These are phyloP conservation scores for Ondatra zibethicus DNA, from an alignment of 2,113 vertebrate genomes.

Conservation along the genomic window DNA sequence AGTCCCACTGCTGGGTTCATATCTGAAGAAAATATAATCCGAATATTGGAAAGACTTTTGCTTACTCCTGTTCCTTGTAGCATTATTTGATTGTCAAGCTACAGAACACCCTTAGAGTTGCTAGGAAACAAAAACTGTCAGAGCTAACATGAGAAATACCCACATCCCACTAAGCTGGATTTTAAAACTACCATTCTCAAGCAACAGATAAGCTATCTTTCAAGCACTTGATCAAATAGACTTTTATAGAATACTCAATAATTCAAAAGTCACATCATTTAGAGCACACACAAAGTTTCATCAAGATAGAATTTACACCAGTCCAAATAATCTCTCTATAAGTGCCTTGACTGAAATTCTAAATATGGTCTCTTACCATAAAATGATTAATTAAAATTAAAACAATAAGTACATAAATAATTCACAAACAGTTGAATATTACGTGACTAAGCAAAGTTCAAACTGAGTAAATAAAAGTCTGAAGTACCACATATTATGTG, in stretches of 20 bases:
- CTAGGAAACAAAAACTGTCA: background rate
- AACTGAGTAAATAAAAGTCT: background rate
- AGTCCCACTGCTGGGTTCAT: background rate
- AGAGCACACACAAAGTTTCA: background rate
- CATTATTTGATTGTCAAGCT: background rate
- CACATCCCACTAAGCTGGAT: background rate
- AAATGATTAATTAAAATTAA: background rate
- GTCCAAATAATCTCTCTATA: background rate
- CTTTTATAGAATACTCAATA: background rate
- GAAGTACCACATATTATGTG: background rate
- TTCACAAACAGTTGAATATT: background rate
- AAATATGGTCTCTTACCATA: background rate
- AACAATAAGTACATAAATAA: background rate
- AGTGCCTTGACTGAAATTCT: background rate
- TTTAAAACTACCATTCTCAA: background rate
- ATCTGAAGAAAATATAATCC: background rate
- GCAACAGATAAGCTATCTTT: background rate
- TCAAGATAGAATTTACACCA: background rate
- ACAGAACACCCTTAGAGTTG: background rate
- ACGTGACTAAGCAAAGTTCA: background rate
- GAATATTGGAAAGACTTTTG: background rate
- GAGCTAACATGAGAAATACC: background rate
- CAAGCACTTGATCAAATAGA: background rate
- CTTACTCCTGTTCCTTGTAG: background rate
- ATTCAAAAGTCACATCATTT: background rate